A percentile compares a stretch with the other conserved stretches of the same genome.
Evolutionary conservation across 2,113 vertebrate genomes (phyloP).

Genomic region (Poeciliopsis prolifica): DNA sequence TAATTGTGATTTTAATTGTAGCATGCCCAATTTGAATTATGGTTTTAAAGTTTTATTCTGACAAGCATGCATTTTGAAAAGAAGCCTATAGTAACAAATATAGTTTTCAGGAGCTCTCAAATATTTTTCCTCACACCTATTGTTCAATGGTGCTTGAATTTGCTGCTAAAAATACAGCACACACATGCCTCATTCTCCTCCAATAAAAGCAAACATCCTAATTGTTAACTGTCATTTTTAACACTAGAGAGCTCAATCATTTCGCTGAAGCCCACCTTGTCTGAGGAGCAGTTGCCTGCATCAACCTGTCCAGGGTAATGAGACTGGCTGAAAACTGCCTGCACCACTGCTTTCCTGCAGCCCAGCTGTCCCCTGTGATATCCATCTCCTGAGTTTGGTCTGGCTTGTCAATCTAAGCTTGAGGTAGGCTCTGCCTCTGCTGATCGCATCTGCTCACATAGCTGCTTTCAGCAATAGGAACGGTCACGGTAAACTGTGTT

Average conservation of each 20-base stretch:
- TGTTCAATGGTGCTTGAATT: background rate
- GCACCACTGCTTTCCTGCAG: slow-evolving; percentile 68
- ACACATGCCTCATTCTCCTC: slow-evolving; percentile 9
- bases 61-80: slow-evolving; percentile 19
- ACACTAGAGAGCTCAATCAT: slow-evolving; percentile 43
- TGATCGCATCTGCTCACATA: slow-evolving; percentile 71
- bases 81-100: slow-evolving; percentile 10
- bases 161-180: background rate
- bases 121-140: background rate
- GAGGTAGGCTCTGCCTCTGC: slow-evolving; percentile 64
- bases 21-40: slow-evolving; percentile 21
- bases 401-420: slow-evolving; percentile 72
- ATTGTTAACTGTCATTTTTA: slow-evolving; percentile 18
- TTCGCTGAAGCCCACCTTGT: slow-evolving; percentile 49
- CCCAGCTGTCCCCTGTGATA: slow-evolving; percentile 73
- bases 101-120: slow-evolving; percentile 10
- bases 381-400: slow-evolving; percentile 69
- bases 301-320: slow-evolving; percentile 71
- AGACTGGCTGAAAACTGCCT: slow-evolving; percentile 71
- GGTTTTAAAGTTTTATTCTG: slow-evolving; percentile 27
- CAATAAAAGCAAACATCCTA: slow-evolving; percentile 17
- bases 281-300: slow-evolving; percentile 64
- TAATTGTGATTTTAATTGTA: slow-evolving; percentile 26
- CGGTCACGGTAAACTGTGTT: slow-evolving; percentile 65
- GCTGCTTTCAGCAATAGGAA: slow-evolving; percentile 71